A percentile compares a stretch with the other conserved stretches of the same genome.
Evolutionary conservation across 2,888 invertebrate species (phyloP).

Genomic region (Amphiduros pacificus): DNA sequence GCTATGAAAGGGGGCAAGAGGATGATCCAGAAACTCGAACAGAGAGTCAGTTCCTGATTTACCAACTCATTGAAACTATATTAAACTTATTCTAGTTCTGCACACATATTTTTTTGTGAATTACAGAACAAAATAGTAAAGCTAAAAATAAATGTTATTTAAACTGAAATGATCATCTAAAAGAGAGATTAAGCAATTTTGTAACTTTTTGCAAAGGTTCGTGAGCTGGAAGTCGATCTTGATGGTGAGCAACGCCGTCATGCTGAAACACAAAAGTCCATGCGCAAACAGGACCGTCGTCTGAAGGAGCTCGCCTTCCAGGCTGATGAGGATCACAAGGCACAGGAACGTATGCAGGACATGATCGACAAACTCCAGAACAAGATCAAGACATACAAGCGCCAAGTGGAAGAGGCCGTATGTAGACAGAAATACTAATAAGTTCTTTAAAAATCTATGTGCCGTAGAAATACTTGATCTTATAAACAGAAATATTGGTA

Average conservation of each 20-base stretch:
- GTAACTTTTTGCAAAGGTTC: too few relatives aligned
- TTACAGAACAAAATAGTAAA: too few relatives aligned
- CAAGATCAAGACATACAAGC: conserved; percentile 99
- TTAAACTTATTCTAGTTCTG: too few relatives aligned
- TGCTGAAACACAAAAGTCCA: conserved; percentile 97
- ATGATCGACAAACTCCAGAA: conserved; percentile 95
- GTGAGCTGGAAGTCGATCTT: conserved; percentile 73
- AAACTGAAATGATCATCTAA: too few relatives aligned
- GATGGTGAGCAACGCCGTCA: conserved; percentile 98
- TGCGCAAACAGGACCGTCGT: conserved; percentile 93
- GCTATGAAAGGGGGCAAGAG: conserved; percentile 99
- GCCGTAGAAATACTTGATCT: too few relatives aligned
- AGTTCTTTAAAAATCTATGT: too few relatives aligned
- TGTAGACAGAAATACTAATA: too few relatives aligned
- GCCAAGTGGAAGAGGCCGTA: conserved; percentile 97
- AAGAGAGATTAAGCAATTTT: too few relatives aligned
- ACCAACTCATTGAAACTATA: too few relatives aligned
- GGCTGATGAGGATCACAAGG: conserved; percentile 96
- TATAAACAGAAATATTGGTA: too few relatives aligned
- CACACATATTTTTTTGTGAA: too few relatives aligned
- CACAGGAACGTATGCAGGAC: conserved; percentile 99
- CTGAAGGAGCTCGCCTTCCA: conserved; percentile 87
- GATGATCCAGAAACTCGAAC: conserved; percentile 97
- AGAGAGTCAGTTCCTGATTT: conserved; percentile 63
- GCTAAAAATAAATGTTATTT: too few relatives aligned